phyloP scores from a whole-genome alignment of 2,888 invertebrate species.

The Agapostemon virescens region DNA sequence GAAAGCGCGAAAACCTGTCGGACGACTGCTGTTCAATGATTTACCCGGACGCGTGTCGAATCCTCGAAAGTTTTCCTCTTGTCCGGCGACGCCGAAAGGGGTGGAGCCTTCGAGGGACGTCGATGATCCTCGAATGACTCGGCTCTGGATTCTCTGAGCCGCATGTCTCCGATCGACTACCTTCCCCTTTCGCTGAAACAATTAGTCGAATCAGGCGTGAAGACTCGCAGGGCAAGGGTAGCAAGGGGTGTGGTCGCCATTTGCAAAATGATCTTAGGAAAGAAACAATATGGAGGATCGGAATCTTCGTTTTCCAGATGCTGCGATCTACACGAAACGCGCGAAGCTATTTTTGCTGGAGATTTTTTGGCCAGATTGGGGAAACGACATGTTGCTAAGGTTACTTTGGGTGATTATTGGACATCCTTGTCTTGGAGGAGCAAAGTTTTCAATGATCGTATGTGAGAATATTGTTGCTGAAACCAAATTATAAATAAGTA shows the following conservation, averaged over 20 bases:
- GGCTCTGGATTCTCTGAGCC: constrained; percentile 55
- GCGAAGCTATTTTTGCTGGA: no score
- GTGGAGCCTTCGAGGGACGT: constrained; percentile 56
- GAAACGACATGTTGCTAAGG: no score
- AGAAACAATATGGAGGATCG: not conserved
- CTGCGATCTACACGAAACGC: constrained; percentile 3
- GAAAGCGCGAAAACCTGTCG: constrained; percentile 50
- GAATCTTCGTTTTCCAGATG: constrained; percentile 67
- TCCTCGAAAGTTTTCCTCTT: constrained; percentile 41
- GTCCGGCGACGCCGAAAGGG: constrained; percentile 56
- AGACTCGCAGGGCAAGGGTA: constrained; percentile 68
- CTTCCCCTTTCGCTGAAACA: constrained; percentile 47
- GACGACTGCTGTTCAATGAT: constrained; percentile 53
- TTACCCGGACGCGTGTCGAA: constrained; percentile 63
- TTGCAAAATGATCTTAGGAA: constrained; percentile 69
- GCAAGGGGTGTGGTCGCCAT: constrained; percentile 74
- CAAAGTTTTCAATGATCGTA: no score
- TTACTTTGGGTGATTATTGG: no score
- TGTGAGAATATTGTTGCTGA: no score
- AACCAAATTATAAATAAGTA: no score
- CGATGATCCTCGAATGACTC: constrained; percentile 61
- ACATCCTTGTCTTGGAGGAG: no score
- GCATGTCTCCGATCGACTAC: constrained; percentile 61
- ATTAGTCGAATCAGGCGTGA: constrained; percentile 73
- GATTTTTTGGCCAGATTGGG: no score